These are phyloP conservation scores for Circaetus cinerascens DNA, from an alignment of 2,113 vertebrate species.

Conservation along the genomic window DNA sequence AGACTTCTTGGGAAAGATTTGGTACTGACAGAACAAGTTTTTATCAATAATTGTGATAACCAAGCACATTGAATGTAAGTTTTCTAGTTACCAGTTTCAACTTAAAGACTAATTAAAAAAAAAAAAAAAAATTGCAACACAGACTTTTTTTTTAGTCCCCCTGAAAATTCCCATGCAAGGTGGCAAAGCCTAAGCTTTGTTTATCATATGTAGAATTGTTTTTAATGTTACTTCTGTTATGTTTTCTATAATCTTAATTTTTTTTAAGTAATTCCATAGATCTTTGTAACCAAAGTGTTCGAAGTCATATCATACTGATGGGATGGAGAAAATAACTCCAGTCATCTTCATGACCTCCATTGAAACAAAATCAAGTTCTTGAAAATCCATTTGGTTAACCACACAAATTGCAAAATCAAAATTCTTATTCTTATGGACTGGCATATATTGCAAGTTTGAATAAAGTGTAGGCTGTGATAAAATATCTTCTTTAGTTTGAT, in stretches of 20 bases:
- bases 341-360: not conserved
- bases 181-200: not conserved
- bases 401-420: not conserved
- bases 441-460: not conserved
- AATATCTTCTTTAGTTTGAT: not conserved
- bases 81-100: not conserved
- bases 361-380: not conserved
- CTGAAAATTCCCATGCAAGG: not conserved
- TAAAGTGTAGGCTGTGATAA: not conserved
- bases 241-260: not conserved
- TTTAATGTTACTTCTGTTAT: not conserved
- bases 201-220: not conserved
- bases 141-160: not conserved
- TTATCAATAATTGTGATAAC: not conserved
- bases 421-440: not conserved
- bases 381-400: not conserved
- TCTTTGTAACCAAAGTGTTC: not conserved
- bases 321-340: not conserved
- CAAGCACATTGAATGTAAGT: not conserved
- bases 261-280: not conserved
- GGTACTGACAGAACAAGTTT: not conserved
- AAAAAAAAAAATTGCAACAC: too few species aligned
- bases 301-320: not conserved
- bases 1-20: not conserved
- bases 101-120: not conserved